Conservation (phyloP, 2,113 vertebrate species). For the Hippoglossus stenolepis region DNA sequence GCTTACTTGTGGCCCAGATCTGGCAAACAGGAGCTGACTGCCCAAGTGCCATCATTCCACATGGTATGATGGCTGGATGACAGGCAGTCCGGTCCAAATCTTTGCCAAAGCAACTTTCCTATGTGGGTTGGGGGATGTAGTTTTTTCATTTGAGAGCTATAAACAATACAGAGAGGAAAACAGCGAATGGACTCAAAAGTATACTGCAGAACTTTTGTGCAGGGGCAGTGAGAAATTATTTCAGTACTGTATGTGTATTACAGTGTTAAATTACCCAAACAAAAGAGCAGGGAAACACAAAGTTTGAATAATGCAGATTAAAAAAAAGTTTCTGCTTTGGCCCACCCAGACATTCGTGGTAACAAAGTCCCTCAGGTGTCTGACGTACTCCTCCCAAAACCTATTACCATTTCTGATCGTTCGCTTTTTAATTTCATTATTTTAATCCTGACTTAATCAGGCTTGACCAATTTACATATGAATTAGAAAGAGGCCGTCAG, state of each 20-base stretch:
- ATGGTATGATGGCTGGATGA: too few species aligned
- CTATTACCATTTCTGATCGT: constrained; percentile 41
- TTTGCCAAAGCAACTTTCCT: too few species aligned
- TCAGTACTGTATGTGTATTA: neutral
- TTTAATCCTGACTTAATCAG: constrained; percentile 49
- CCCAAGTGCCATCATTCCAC: too few species aligned
- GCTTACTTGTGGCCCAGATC: too few species aligned
- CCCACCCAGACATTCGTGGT: constrained; percentile 4
- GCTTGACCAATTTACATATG: constrained; percentile 41
- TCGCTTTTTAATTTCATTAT: constrained; percentile 47
- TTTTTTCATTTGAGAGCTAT: too few species aligned
- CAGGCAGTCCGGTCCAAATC: too few species aligned
- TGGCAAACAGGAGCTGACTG: too few species aligned
- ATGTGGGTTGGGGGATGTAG: too few species aligned
- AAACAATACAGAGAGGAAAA: too few species aligned
- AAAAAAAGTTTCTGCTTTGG: constrained; percentile 10
- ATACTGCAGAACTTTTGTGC: neutral
- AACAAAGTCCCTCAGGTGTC: constrained; percentile 34
- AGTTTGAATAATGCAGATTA: constrained; percentile 6
- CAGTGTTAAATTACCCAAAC: constrained; percentile 18
- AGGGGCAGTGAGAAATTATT: neutral
- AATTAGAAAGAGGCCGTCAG: constrained; percentile 38
- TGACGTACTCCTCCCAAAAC: constrained; percentile 13
- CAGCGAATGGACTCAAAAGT: too few species aligned
- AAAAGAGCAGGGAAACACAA: neutral